A percentile compares a stretch with the other conserved stretches of the same genome.
Evolutionary conservation across 1,140 invertebrate genomes (phyloP).

Genomic region (Papilio xuthus): DNA sequence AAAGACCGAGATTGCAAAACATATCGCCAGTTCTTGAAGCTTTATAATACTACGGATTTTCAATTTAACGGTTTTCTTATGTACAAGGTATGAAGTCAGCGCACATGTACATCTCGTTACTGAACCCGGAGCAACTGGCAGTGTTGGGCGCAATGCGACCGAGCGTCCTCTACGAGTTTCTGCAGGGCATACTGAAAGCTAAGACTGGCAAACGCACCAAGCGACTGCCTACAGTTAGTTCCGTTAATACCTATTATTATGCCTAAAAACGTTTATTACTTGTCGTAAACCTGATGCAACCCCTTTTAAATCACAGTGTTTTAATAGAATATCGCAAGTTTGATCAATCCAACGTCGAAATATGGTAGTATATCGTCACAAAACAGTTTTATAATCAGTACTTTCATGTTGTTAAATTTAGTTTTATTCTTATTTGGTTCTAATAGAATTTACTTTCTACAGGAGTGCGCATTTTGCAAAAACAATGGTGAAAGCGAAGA

Average conservation of each 20-base stretch:
- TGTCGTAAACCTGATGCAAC: too few species aligned
- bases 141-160: constrained; percentile 68
- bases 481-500: constrained; percentile 87
- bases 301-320: too few species aligned
- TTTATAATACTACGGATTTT: background rate
- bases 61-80: background rate
- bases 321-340: too few species aligned
- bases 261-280: too few species aligned
- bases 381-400: too few species aligned
- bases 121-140: constrained; percentile 66
- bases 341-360: too few species aligned
- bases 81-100: constrained; percentile 65
- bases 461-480: constrained; percentile 88
- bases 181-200: constrained; percentile 68
- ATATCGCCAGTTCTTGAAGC: background rate
- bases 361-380: too few species aligned
- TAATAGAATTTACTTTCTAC: background rate
- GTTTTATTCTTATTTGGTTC: background rate
- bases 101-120: constrained; percentile 70
- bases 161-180: constrained; percentile 65
- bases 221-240: constrained; percentile 65
- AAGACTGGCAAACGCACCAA: constrained; percentile 66
- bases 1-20: background rate
- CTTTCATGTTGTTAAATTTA: too few species aligned
- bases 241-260: background rate